Evolutionary conservation across 2,888 invertebrate species (phyloP).

Genomic region (Heliconius aoede): DNA sequence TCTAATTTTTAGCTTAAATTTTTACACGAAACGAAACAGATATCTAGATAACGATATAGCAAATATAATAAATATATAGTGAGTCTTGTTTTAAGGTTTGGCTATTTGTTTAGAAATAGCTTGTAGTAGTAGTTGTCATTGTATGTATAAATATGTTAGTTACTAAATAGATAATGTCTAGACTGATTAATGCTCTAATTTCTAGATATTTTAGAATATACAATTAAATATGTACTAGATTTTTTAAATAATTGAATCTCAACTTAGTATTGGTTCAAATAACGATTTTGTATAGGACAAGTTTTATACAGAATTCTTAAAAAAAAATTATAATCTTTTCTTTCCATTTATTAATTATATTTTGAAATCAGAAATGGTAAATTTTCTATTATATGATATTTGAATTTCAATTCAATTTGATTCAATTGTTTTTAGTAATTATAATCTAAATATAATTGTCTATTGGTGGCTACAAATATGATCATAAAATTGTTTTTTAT

Average conservation of each 20-base stretch:
- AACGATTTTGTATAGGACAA: conserved; percentile 17
- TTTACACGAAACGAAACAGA: neutral
- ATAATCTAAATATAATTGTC: neutral
- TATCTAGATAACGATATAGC: too few species aligned
- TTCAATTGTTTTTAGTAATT: neutral
- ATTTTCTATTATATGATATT: neutral
- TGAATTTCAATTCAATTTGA: neutral
- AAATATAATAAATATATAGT: too few species aligned
- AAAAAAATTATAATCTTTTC: neutral
- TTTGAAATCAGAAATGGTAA: neutral
- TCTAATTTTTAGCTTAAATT: too few species aligned
- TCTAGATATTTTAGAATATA: conserved; percentile 65
- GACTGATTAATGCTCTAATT: conserved; percentile 77
- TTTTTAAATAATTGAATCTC: conserved; percentile 69
- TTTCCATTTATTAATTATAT: neutral
- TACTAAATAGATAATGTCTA: conserved; percentile 76
- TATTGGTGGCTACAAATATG: conserved; percentile 33
- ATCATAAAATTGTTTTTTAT: conserved; percentile 69
- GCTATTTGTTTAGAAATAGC: conserved; percentile 50
- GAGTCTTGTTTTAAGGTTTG: too few species aligned
- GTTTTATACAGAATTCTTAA: conserved; percentile 38
- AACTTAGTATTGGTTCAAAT: conserved; percentile 48
- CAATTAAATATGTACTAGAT: conserved; percentile 58
- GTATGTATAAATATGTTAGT: conserved; percentile 50
- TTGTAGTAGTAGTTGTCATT: conserved; percentile 55